Evolutionary conservation across 2,888 invertebrate genomes (phyloP).

Genomic region (Caenorhabditis zanzibari): DNA sequence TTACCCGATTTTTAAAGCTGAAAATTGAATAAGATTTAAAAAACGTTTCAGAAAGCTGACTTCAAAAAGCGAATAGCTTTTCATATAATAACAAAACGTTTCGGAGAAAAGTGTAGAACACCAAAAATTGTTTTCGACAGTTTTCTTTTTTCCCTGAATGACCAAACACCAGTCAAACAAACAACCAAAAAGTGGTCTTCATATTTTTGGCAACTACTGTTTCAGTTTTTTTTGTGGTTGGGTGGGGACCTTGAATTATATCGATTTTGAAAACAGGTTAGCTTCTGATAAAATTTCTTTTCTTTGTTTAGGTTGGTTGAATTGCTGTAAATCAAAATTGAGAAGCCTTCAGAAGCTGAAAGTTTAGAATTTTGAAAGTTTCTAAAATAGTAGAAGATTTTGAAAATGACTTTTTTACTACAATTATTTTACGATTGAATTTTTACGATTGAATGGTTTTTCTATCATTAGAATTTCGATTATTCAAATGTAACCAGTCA

Average conservation of each 20-base stretch:
- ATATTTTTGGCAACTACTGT: conserved; percentile 12
- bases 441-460: too few species aligned
- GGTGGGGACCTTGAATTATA: not conserved
- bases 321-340: too few species aligned
- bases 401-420: too few species aligned
- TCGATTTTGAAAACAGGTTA: not conserved
- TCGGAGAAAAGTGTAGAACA: not conserved
- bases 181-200: not conserved
- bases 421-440: too few species aligned
- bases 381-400: too few species aligned
- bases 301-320: not conserved
- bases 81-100: not conserved
- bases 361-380: too few species aligned
- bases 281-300: not conserved
- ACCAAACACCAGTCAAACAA: conserved; percentile 33
- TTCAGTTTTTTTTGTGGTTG: not conserved
- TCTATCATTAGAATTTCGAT: too few species aligned
- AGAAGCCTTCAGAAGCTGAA: too few species aligned
- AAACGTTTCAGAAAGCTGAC: not conserved
- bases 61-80: not conserved
- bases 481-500: too few species aligned
- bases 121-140: conserved; percentile 23
- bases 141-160: conserved; percentile 1
- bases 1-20: too few species aligned
- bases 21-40: not conserved